Evolutionary conservation across 2,113 vertebrate species (phyloP), one percentile per base, ranked within the genome.

Genomic region (Actenoides hombroni): DNA sequence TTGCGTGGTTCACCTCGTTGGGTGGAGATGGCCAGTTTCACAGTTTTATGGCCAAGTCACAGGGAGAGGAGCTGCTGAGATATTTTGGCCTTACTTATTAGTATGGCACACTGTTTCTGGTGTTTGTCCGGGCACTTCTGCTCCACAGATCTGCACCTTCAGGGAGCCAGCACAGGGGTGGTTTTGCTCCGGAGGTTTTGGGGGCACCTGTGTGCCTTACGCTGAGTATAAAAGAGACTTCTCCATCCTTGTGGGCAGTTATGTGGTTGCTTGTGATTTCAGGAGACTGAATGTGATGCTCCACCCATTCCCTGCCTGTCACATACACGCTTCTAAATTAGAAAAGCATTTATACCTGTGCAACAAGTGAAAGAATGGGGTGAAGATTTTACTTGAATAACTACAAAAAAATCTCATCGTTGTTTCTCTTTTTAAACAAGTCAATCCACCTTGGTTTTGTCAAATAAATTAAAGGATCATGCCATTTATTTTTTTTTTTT

Each of bases 1-100:
- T 48, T 79, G 33, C 23, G 28, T 1, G 1, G 4, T 15, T 48
- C 18, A 31, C 7, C 17, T 16, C 37, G 4, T 0, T 16, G 29
- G 35, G 53, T 2, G 5, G 37, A 78, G 70, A 28, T 46, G 49
- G 26, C 49, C 21, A 68, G 5, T 21, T 63, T 42, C 51, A 24
- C 16, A 65, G 18, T 44, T 44, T 12, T 61, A 13, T 17, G 42
- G 51, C 29, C 20, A 70, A 57, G 13, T 63, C 39, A 35, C 4
- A 12, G 2, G 2, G 39, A 35, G 10, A 74, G 20, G 6, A 93
- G 56, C 18, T 84, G 57, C 51, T 54, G 56, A 57, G 16, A 16
- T 54, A 33, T 49, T 85, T 75, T 63, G 28, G 5, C 29, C 20
- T 42, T 80, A 31, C 20, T 42, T 42, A 6, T 39, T 78, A 44